Evolutionary conservation across 2,113 vertebrate species (phyloP).

Genomic region (Irena cyanogastra): DNA sequence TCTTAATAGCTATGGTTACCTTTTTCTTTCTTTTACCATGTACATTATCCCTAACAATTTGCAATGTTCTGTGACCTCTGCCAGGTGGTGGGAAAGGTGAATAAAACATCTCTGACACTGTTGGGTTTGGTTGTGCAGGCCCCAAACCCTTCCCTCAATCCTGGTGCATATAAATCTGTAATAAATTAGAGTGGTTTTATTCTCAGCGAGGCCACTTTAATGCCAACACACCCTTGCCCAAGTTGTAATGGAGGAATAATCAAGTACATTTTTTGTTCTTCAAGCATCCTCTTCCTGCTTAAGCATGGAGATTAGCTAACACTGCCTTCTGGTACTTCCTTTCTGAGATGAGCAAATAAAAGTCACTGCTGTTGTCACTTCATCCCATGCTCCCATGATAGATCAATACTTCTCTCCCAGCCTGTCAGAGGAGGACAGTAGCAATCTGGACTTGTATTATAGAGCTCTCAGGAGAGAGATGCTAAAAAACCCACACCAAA

Average conservation of each 20-base stretch:
- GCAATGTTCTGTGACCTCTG: not conserved
- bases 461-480: not conserved
- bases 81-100: not conserved
- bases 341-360: not conserved
- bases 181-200: not conserved
- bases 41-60: not conserved
- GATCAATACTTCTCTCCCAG: conserved; percentile 11
- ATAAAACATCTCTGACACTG: not conserved
- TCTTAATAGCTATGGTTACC: not conserved
- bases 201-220: not conserved
- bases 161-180: not conserved
- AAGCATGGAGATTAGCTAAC: not conserved
- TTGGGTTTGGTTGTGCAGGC: not conserved
- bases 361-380: not conserved
- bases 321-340: not conserved
- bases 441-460: conserved; percentile 4
- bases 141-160: not conserved
- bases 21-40: not conserved
- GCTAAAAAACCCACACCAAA: not conserved
- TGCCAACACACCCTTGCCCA: not conserved
- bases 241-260: not conserved
- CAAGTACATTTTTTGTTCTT: not conserved
- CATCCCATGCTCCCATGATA: not conserved
- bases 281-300: not conserved
- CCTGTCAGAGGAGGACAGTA: not conserved